Conservation (phyloP, 2,113 vertebrate species). For the Numenius arquata region DNA sequence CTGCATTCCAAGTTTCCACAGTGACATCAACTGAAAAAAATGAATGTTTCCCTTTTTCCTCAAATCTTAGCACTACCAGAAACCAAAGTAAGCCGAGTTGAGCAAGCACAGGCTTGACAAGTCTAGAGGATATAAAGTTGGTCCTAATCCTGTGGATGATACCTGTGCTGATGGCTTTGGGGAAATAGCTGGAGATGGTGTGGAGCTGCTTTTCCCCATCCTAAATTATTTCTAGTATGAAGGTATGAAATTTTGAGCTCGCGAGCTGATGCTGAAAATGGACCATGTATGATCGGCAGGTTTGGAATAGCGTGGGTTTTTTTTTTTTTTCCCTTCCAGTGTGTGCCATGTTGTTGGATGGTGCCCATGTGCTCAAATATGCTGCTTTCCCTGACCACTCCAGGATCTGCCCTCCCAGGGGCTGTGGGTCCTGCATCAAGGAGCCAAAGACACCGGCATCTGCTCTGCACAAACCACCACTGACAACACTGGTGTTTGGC, state of each 20-base stretch:
- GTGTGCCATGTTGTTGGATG: accelerated
- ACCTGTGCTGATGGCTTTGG: neutral
- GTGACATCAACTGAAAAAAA: neutral
- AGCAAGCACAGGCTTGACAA: neutral
- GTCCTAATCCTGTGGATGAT: neutral
- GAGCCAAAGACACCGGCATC: neutral
- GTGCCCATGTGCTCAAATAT: neutral
- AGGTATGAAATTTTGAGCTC: neutral
- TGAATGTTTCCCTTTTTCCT: neutral
- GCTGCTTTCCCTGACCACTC: accelerated
- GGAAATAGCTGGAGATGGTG: neutral
- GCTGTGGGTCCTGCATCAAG: neutral
- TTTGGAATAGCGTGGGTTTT: neutral
- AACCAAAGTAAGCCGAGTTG: neutral
- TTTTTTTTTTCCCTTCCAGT: neutral
- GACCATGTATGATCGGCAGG: accelerated
- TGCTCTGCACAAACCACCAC: neutral
- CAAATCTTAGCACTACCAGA: neutral
- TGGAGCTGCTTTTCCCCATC: neutral
- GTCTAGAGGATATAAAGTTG: accelerated
- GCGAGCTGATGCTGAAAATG: neutral
- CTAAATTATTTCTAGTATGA: neutral
- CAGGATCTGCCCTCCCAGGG: neutral
- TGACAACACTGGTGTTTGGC: accelerated
- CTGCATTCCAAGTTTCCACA: neutral